A percentile compares a stretch with the other conserved stretches of the same genome.
Conservation (phyloP, 2,888 invertebrate species). For the Scaptodrosophila latifasciaeformis region DNA sequence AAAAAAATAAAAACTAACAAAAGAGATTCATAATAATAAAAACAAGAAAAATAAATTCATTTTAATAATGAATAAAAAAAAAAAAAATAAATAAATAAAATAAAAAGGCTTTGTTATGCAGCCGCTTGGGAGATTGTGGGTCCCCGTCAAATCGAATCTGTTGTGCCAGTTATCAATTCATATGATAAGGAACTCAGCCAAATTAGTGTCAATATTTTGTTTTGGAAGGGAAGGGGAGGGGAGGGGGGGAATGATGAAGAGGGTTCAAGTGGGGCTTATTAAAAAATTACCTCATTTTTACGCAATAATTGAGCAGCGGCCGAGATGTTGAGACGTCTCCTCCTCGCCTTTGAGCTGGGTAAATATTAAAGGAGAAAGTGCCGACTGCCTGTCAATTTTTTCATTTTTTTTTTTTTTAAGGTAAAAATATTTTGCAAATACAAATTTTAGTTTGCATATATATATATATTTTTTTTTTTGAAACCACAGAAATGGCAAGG, state of each 20-base stretch:
- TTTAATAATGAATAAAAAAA: no score
- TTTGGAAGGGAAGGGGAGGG: constrained; percentile 23
- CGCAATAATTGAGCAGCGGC: constrained; percentile 40
- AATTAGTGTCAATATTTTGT: constrained; percentile 35
- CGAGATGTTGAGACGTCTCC: constrained; percentile 21
- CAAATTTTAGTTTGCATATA: constrained; percentile 55
- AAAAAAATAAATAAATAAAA: no score
- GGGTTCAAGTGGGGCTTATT: no score
- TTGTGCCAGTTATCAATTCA: no score
- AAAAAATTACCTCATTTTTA: constrained; percentile 52
- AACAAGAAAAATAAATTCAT: no score
- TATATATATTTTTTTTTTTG: no score
- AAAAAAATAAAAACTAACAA: no score
- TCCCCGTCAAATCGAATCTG: no score
- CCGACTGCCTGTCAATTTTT: constrained; percentile 29
- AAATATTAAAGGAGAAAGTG: constrained; percentile 58
- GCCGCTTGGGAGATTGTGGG: no score
- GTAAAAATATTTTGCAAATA: constrained; percentile 55
- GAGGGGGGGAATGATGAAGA: constrained; percentile 14
- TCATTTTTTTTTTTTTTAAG: constrained; percentile 21
- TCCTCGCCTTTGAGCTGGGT: constrained; percentile 45
- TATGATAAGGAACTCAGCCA: constrained; percentile 34
- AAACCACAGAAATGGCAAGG: no score
- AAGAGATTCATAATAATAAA: no score
- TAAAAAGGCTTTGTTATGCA: no score